Conservation (phyloP, 2,797 vertebrate genomes). For the Steatocranus sp. region DNA sequence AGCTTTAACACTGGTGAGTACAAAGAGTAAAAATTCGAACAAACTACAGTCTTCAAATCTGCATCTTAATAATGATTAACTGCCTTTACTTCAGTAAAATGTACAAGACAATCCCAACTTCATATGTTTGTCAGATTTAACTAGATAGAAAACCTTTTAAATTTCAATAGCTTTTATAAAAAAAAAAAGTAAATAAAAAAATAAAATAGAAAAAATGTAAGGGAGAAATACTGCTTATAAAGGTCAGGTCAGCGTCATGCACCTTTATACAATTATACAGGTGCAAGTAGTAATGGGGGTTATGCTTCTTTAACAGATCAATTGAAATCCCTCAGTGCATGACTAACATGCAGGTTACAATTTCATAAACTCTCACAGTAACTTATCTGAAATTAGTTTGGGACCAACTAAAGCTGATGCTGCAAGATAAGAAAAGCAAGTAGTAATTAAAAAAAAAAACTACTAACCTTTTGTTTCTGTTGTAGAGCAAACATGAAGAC, state of each 20-base stretch:
- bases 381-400: background rate
- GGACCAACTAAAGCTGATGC: background rate
- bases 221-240: background rate
- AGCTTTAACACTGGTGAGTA: background rate
- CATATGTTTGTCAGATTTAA: background rate
- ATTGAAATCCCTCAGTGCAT: background rate
- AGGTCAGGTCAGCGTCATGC: background rate
- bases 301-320: background rate
- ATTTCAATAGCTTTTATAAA: background rate
- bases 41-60: background rate
- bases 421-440: background rate
- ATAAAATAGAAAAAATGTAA: background rate
- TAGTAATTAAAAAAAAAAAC: background rate
- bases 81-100: background rate
- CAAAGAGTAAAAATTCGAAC: background rate
- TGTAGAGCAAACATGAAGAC: slow-evolving; percentile 27
- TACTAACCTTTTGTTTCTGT: slow-evolving; percentile 65
- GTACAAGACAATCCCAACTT: background rate
- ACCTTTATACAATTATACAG: background rate
- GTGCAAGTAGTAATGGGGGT: background rate
- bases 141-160: background rate
- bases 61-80: background rate
- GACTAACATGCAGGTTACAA: background rate
- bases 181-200: background rate
- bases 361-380: background rate